Conservation (phyloP, 2,113 vertebrate species). For the Carettochelys insculpta region DNA sequence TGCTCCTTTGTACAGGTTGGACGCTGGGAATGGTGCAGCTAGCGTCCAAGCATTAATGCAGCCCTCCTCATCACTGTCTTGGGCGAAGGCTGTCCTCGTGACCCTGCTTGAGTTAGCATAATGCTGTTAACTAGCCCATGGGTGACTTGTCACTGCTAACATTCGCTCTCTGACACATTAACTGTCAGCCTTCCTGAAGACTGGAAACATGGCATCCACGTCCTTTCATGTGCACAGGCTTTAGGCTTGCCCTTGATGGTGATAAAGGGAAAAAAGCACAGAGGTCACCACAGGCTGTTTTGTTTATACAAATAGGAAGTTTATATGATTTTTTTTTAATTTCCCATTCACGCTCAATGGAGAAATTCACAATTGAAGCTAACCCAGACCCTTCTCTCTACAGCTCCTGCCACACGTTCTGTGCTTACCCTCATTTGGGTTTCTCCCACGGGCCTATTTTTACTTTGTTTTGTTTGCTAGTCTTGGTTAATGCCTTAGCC, state of each 20-base stretch:
- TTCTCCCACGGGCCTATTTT: not conserved
- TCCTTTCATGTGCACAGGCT: not conserved
- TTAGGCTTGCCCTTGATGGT: not conserved
- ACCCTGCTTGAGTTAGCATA: not conserved
- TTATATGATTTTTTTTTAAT: not conserved
- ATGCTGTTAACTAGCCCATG: not conserved
- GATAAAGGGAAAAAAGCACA: not conserved
- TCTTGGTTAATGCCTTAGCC: not conserved
- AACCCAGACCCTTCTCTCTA: not conserved
- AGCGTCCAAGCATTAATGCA: not conserved
- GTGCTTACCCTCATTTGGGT: not conserved
- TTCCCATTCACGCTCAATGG: accelerated
- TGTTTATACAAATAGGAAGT: not conserved
- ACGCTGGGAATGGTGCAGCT: not conserved
- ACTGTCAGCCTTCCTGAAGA: not conserved
- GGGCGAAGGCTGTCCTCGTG: not conserved
- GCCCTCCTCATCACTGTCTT: not conserved
- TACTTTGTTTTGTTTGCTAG: not conserved
- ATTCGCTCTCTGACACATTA: not conserved
- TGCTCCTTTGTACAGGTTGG: not conserved
- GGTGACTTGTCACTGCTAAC: not conserved
- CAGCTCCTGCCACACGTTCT: not conserved
- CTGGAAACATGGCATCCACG: not conserved
- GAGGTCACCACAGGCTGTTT: not conserved
- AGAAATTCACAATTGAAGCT: not conserved